Evolutionary conservation across 2,113 vertebrate genomes (phyloP), one percentile per base, ranked within the genome.

Genomic region (Tachysurus fulvidraco): DNA sequence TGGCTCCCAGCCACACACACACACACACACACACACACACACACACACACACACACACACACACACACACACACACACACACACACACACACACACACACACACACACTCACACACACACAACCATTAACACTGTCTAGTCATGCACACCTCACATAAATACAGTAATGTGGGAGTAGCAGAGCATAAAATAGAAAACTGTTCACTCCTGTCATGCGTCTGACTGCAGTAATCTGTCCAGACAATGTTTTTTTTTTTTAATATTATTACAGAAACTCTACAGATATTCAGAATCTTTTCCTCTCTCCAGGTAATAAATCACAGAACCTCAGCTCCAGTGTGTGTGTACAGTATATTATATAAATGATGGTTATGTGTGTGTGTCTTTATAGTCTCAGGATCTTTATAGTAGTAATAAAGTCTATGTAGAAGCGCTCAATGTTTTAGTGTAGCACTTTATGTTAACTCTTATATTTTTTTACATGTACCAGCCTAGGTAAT

Each of bases 61-160:
- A 86, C 85, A 81, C 64, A 71, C 30, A 60, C 67, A 71, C 69
- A 73, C 30, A 73, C 71, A 59, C 62, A 86, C 85, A 81, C 64
- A 71, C 30, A 60, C 67, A 71, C 69, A 73, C 30, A 73, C 71
- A 59, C 62, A 86, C 85, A 81, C 64, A 71, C 30, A 60, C 67
- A 71, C 69, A 73, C 30, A 73, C 71, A 59, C 62, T 81, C 85
- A 81, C 64, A 71, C 30, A 60, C 25, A n/a, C 62, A 50, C 0
- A 36, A 23, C 28, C 25, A n/a, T 25, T 17, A 44, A 73, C 74
- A 85, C 16, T 78, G 50, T 78, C 50, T 78, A 78, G 76, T 30
- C n/a, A 11, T 78, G 76, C 76, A 79, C 52, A 78, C 57, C 16
- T 14, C 74, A 52, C 25, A 16, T 78, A 78, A 64, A 41, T 44